A percentile compares a stretch with the other conserved stretches of the same genome.
Conservation (phyloP, 2,797 vertebrate species). For the Lophotriccus pileatus region DNA sequence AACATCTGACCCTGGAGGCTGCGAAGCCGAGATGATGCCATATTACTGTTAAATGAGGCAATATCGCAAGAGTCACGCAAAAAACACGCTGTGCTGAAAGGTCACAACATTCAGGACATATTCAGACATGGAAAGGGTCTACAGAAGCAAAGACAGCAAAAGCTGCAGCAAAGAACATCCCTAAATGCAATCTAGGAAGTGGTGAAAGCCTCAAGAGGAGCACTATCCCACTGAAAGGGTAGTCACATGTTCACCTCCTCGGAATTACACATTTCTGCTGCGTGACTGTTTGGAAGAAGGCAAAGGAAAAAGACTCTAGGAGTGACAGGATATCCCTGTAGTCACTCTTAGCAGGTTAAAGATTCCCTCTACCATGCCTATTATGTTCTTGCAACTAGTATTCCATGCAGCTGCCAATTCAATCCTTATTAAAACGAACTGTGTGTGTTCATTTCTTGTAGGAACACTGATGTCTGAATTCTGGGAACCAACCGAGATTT, state of each 20-base stretch:
- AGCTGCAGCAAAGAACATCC: background rate
- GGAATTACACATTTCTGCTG: background rate
- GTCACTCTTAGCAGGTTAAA: background rate
- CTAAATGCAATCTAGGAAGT: background rate
- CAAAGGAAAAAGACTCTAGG: background rate
- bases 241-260: background rate
- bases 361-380: background rate
- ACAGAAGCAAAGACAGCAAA: background rate
- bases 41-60: background rate
- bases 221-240: background rate
- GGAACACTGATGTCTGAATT: constrained; percentile 42
- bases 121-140: background rate
- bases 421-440: constrained; percentile 33
- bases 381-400: constrained; percentile 38
- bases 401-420: background rate
- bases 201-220: background rate
- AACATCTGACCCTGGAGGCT: background rate
- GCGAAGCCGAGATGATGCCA: background rate
- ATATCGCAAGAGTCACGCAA: background rate
- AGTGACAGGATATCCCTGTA: background rate
- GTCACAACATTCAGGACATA: background rate
- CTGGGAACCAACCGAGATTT: constrained; percentile 51
- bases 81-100: background rate
- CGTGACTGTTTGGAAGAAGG: background rate
- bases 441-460: constrained; percentile 47